A percentile compares a stretch with the other conserved stretches of the same genome.
These are phyloP conservation scores for Cochlearius cochlearius DNA, from an alignment of 2,113 vertebrate genomes.

Conservation along the genomic window DNA sequence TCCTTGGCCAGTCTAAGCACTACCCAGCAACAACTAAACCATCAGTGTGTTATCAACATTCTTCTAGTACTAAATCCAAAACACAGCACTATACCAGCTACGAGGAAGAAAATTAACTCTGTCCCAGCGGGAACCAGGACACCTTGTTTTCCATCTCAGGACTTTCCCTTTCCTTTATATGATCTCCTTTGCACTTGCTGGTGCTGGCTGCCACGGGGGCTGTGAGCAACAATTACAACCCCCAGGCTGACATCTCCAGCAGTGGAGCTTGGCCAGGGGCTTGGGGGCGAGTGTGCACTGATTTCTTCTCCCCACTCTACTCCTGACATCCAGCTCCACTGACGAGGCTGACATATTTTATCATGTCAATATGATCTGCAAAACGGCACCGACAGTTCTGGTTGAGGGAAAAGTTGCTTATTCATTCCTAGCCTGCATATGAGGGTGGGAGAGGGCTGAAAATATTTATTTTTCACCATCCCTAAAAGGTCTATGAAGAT, in stretches of 20 bases:
- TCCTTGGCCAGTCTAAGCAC: too few species aligned
- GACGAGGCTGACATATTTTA: not conserved
- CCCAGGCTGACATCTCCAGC: not conserved
- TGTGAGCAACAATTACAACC: not conserved
- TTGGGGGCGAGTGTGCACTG: rapidly evolving
- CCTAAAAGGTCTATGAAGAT: not conserved
- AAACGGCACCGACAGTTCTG: not conserved
- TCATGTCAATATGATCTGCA: not conserved
- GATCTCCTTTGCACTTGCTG: not conserved
- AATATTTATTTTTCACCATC: not conserved
- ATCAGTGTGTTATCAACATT: too few species aligned
- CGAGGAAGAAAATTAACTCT: too few species aligned
- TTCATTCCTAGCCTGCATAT: not conserved
- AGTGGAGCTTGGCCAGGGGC: rapidly evolving
- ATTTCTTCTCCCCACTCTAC: not conserved
- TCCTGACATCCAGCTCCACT: not conserved
- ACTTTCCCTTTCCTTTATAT: not conserved
- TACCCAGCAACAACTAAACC: too few species aligned
- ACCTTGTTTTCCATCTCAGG: not conserved
- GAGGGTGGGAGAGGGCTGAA: not conserved
- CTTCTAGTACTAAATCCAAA: too few species aligned
- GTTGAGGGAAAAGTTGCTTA: not conserved
- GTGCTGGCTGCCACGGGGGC: not conserved
- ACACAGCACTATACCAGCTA: too few species aligned
- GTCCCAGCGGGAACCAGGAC: too few species aligned